Evolutionary conservation across 1,140 invertebrate genomes (phyloP).

Genomic region (Rhyacophila brunnea): DNA sequence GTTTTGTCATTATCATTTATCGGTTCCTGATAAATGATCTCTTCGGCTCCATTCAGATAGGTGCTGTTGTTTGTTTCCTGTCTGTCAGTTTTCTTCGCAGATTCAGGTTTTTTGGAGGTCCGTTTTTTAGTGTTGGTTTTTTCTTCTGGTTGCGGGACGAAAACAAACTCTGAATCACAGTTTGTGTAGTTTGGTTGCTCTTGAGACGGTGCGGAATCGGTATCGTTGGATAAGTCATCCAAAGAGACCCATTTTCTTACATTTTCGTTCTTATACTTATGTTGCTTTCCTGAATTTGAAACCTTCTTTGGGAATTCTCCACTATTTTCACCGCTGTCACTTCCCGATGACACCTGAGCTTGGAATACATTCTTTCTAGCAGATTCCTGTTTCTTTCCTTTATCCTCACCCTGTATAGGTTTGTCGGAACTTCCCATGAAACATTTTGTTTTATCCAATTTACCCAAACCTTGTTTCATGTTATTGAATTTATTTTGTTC

Average conservation of each 20-base stretch:
- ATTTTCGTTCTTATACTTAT: slow-evolving; percentile 51
- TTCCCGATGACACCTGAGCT: slow-evolving; percentile 45
- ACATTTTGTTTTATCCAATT: slow-evolving; percentile 40
- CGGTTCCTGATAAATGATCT: slow-evolving; percentile 46
- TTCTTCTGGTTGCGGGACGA: slow-evolving; percentile 38
- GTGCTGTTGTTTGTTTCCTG: slow-evolving; percentile 37
- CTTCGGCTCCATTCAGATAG: slow-evolving; percentile 34
- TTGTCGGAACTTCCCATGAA: slow-evolving; percentile 41
- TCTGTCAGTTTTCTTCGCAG: slow-evolving; percentile 38
- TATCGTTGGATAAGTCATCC: slow-evolving; percentile 55
- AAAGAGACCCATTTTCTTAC: slow-evolving; percentile 58
- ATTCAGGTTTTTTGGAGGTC: slow-evolving; percentile 35
- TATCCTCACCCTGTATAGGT: slow-evolving; percentile 42
- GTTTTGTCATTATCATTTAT: slow-evolving; percentile 37
- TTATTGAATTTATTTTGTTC: slow-evolving; percentile 49
- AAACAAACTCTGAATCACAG: slow-evolving; percentile 47
- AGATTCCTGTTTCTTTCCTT: slow-evolving; percentile 39
- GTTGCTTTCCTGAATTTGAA: slow-evolving; percentile 49
- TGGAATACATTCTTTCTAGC: slow-evolving; percentile 23
- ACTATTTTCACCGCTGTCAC: slow-evolving; percentile 51
- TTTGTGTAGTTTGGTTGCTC: slow-evolving; percentile 29
- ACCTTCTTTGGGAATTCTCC: slow-evolving; percentile 45
- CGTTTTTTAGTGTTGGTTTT: slow-evolving; percentile 38
- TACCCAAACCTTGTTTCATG: slow-evolving; percentile 41
- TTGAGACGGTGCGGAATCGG: slow-evolving; percentile 37